A percentile compares a stretch with the other conserved stretches of the same genome.
Conservation (phyloP, 2,888 invertebrate species). For the Thecocarcelia acutangulata region DNA sequence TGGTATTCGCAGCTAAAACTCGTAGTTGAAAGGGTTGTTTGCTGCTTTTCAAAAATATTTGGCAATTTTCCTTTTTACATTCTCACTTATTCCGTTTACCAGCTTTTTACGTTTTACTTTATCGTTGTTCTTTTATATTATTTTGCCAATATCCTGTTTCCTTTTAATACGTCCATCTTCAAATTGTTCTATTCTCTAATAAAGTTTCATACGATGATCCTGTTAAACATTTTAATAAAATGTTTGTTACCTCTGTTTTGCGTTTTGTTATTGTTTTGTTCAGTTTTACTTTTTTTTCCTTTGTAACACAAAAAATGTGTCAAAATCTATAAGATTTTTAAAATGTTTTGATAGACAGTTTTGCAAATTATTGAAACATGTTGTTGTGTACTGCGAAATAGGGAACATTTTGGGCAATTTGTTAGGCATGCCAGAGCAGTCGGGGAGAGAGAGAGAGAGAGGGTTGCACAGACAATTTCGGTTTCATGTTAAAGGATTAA, state of each 20-base stretch:
- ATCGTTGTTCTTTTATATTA: conserved; percentile 31
- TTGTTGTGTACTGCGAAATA: conserved; percentile 2
- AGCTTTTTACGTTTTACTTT: conserved; percentile 22
- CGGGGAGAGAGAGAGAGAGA: not conserved
- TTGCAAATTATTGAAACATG: conserved; percentile 66
- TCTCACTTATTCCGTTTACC: no score
- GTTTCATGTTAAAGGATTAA: conserved; percentile 2
- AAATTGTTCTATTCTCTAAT: not conserved
- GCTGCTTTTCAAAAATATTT: conserved; percentile 17
- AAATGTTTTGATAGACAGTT: conserved; percentile 67
- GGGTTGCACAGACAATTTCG: conserved; percentile 17
- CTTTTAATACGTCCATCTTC: conserved; percentile 20
- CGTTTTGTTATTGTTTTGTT: conserved; percentile 19
- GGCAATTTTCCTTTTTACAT: conserved; percentile 22
- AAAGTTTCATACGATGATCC: conserved; percentile 12
- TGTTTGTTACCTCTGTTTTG: conserved; percentile 49
- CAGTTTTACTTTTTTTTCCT: not conserved
- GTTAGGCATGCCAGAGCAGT: conserved; percentile 27
- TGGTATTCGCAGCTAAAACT: not conserved
- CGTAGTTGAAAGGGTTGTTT: conserved; percentile 45
- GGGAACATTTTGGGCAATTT: conserved; percentile 48
- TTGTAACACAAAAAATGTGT: conserved; percentile 47
- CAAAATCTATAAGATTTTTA: conserved; percentile 62
- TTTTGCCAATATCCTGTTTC: conserved; percentile 31
- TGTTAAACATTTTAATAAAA: conserved; percentile 63